Conservation (phyloP, 37 sponge, comb jelly and placozoan species). For the Mnemiopsis leidyi region DNA sequence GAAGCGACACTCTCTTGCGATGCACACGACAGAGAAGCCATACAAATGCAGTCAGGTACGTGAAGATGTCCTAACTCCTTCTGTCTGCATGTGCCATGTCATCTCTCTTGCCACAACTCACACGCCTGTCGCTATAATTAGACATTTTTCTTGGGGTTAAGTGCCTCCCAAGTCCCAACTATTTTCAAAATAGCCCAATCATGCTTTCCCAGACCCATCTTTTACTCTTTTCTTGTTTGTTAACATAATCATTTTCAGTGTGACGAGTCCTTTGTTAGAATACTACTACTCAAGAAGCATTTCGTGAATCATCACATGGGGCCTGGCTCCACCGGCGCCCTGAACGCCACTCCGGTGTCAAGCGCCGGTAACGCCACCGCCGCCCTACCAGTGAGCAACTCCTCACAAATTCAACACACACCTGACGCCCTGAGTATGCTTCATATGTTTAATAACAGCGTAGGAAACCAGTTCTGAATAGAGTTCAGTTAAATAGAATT, state of each 20-base stretch:
- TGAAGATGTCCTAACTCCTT: too few species aligned
- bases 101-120: too few species aligned
- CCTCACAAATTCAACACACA: not conserved
- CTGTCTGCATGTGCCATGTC: not conserved
- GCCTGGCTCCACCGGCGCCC: not conserved
- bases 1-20: slow-evolving; percentile 40
- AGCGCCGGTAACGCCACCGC: not conserved
- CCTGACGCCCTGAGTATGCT: slow-evolving; percentile 40
- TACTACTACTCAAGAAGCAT: slow-evolving; percentile 51
- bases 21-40: slow-evolving; percentile 61
- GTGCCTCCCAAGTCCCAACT: too few species aligned
- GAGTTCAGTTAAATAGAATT: too few species aligned
- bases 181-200: too few species aligned
- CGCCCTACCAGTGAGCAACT: not conserved
- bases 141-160: too few species aligned
- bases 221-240: not conserved
- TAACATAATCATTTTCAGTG: slow-evolving; percentile 6
- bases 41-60: slow-evolving; percentile 65
- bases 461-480: not conserved
- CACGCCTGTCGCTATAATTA: too few species aligned
- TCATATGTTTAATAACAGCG: not conserved
- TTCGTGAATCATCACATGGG: slow-evolving; percentile 56
- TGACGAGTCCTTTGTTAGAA: slow-evolving; percentile 50
- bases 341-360: not conserved
- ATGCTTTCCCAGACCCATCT: too few species aligned